phyloP scores from a whole-genome alignment of 2,113 vertebrate species.

The Holacanthus passer region DNA sequence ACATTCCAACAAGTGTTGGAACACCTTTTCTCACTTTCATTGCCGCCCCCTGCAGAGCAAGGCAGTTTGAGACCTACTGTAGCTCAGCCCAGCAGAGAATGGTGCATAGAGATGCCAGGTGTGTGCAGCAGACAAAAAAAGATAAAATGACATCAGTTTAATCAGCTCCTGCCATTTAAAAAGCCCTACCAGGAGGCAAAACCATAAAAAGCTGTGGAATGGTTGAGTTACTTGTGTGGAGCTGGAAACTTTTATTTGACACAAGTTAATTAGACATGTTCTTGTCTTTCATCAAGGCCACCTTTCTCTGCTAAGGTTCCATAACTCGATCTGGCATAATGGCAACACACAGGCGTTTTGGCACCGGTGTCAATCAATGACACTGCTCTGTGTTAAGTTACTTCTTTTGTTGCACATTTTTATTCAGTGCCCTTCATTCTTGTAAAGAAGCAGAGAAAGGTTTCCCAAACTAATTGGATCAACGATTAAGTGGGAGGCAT shows the following conservation, averaged over 20 bases:
- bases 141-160: constrained; percentile 68
- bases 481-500: constrained; percentile 76
- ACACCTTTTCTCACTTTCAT: constrained; percentile 46
- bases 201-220: constrained; percentile 55
- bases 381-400: constrained; percentile 65
- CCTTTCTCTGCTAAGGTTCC: constrained; percentile 57
- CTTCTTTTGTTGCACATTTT: constrained; percentile 71
- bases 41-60: constrained; percentile 2
- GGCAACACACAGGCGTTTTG: constrained; percentile 69
- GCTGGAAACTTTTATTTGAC: constrained; percentile 73
- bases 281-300: constrained; percentile 65
- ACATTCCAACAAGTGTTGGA: constrained; percentile 40
- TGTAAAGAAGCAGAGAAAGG: constrained; percentile 60
- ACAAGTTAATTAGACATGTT: constrained; percentile 80
- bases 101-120: constrained; percentile 75
- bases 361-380: constrained; percentile 78
- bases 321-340: constrained; percentile 72
- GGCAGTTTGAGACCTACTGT: constrained; percentile 46
- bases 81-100: constrained; percentile 47
- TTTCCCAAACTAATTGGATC: constrained; percentile 81
- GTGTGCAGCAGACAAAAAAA: constrained; percentile 50
- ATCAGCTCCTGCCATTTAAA: constrained; percentile 56
- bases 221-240: constrained; percentile 57
- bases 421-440: constrained; percentile 70
- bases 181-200: constrained; percentile 66